Percentiles rank a stretch among this genome's conserved stretches.
These are phyloP conservation scores for Criorhina ranunculi DNA, from an alignment of 2,888 invertebrate genomes.

Conservation along the genomic window DNA sequence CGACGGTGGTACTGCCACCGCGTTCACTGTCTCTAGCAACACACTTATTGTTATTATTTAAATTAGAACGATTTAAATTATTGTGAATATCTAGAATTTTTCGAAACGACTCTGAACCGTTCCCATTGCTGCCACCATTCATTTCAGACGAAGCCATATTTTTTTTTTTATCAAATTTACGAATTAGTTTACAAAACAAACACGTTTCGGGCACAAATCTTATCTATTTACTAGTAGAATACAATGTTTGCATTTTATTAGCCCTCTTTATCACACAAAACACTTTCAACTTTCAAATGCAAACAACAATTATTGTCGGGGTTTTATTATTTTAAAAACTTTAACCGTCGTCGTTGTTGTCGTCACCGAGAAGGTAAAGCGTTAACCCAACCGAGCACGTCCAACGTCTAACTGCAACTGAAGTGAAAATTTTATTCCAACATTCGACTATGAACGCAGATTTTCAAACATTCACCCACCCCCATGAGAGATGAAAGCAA, in stretches of 20 bases:
- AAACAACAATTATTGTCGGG: conserved; percentile 32
- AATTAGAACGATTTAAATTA: conserved; percentile 72
- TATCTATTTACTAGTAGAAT: conserved; percentile 3
- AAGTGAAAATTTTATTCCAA: conserved; percentile 60
- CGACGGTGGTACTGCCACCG: conserved; percentile 29
- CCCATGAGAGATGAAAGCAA: conserved; percentile 16
- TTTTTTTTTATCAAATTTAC: not conserved
- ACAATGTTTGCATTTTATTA: conserved; percentile 11
- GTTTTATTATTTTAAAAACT: not conserved
- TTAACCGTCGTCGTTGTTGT: conserved; percentile 14
- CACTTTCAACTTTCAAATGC: not conserved
- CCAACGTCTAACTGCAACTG: conserved; percentile 67
- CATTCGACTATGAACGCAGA: conserved; percentile 14
- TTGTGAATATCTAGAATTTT: conserved; percentile 77
- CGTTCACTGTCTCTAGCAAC: conserved; percentile 73
- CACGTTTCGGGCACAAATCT: not conserved
- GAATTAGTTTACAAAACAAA: conserved; percentile 4
- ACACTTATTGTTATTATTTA: conserved; percentile 81
- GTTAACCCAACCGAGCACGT: conserved; percentile 54
- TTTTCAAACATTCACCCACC: conserved; percentile 69
- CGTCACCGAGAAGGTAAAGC: not conserved
- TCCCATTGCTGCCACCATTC: conserved; percentile 24
- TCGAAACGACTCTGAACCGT: conserved; percentile 45
- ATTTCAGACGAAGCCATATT: conserved; percentile 45
- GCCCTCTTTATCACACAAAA: not conserved